Evolutionary conservation across 2,113 vertebrate genomes (phyloP).

Genomic region (Pachycephala philippinensis): DNA sequence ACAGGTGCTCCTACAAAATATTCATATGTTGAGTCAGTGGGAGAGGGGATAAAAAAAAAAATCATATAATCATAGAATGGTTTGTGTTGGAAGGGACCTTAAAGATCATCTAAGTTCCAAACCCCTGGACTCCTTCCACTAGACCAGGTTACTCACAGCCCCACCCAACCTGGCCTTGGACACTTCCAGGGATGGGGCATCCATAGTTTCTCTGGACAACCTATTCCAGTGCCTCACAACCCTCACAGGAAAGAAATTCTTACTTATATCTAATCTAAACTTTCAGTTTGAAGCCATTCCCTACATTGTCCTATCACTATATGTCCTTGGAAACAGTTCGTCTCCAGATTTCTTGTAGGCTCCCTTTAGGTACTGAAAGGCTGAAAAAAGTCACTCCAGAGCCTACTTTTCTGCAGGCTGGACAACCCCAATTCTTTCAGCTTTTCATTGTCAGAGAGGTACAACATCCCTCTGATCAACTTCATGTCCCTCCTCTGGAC

Average conservation of each 20-base stretch:
- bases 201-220: background rate
- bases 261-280: background rate
- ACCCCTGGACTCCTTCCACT: background rate
- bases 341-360: background rate
- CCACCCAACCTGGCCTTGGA: no score
- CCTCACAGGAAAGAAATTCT: background rate
- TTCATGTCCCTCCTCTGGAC: rapidly evolving
- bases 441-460: background rate
- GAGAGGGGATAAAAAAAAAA: background rate
- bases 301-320: rapidly evolving
- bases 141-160: background rate
- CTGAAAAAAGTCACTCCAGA: background rate
- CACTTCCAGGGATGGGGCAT: background rate
- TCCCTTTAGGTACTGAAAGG: background rate
- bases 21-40: background rate
- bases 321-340: background rate
- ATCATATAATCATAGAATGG: background rate
- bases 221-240: background rate
- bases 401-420: background rate
- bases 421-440: background rate
- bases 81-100: background rate
- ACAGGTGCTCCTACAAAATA: background rate
- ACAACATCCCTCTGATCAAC: background rate
- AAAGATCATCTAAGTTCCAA: background rate
- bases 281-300: background rate